A percentile compares a stretch with the other conserved stretches of the same genome.
phyloP scores from a whole-genome alignment of 2,888 invertebrate genomes.

The Oscheius myriophilus region DNA sequence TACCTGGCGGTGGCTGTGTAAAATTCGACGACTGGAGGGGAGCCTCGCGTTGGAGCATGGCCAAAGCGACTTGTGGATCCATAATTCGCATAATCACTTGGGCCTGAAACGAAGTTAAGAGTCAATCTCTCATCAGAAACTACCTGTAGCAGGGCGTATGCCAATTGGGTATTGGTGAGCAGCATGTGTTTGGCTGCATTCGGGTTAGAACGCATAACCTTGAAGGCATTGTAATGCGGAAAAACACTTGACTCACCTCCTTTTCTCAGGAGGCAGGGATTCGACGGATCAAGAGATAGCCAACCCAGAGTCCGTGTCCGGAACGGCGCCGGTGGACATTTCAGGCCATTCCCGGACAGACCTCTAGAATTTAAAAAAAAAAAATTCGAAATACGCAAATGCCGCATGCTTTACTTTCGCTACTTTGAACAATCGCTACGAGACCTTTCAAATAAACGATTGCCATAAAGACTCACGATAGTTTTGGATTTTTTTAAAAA shows the following conservation, averaged over 20 bases:
- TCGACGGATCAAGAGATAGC: constrained; percentile 97
- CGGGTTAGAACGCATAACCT: constrained; percentile 78
- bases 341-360: too few relatives aligned
- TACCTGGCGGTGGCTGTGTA: constrained; percentile 24
- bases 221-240: constrained; percentile 48
- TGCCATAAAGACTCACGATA: too few relatives aligned
- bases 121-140: background rate
- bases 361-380: too few relatives aligned
- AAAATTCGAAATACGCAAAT: too few relatives aligned
- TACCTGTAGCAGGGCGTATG: constrained; percentile 90
- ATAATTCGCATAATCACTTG: constrained; percentile 98
- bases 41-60: constrained; percentile 67
- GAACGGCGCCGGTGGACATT: too few relatives aligned
- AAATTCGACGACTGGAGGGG: constrained; percentile 35
- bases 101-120: constrained; percentile 74
- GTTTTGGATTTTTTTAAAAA: too few relatives aligned
- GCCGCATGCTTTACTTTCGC: too few relatives aligned
- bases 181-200: constrained; percentile 95
- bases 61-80: constrained; percentile 81
- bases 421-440: too few relatives aligned
- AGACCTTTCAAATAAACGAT: too few relatives aligned
- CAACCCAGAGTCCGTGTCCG: constrained; percentile 72
- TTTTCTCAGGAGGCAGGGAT: constrained; percentile 99
- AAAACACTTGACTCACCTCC: constrained; percentile 57
- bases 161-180: constrained; percentile 89